Evolutionary conservation across 53 echinoderm and acorn worm species (phyloP), one percentile per base, ranked within the genome.

Genomic region (Echinarachnius parma): DNA sequence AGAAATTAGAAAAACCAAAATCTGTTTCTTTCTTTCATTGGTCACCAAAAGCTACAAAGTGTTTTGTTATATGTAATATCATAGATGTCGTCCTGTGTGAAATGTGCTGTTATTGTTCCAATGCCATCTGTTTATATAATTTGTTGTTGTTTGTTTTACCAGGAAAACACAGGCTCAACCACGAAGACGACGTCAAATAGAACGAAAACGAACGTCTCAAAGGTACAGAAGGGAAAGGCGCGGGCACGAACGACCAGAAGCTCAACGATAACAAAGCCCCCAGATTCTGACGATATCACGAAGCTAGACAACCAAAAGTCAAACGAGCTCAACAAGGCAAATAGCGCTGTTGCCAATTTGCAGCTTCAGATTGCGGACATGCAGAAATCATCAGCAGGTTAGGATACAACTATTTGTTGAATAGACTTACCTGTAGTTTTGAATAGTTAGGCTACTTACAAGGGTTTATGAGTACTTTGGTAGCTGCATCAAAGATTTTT

Each of bases 301-400:
- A 94, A 94, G 31, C 81, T 90, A 22, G 94, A 94, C 21, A 86
- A 83, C 59, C 87, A 87, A 59, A 79, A 86, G 57, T 78, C 65
- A 34, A 80, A 86, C 35, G 82, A 91, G 47, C 61, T 66, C 37
- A 82, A 83, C 69, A 65, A 78, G 21, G 75, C 79, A 61, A 78
- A 78, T n/a, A 55, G 79, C 52, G 65, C 47, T 32, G 15, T 22
- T 69, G 79, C 76, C 59, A 79, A 88, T 34, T 81, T 89, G 30
- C 86, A 89, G 31, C 82, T 83, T 21, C 93, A 93, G 75, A 77
- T 98, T 13, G 53, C 84, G 20, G 92, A 74, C 70, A 88, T 91
- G 76, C 98, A 98, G 64, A 96, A 86, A 48, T 88, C 98, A 24
- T 98, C 98, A 29, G 88, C 88, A 62, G 98, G 98, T 98, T 67